Base-by-base conservation (phyloP, 2,797 vertebrate genomes). In the Psittacula derbiana region DNA sequence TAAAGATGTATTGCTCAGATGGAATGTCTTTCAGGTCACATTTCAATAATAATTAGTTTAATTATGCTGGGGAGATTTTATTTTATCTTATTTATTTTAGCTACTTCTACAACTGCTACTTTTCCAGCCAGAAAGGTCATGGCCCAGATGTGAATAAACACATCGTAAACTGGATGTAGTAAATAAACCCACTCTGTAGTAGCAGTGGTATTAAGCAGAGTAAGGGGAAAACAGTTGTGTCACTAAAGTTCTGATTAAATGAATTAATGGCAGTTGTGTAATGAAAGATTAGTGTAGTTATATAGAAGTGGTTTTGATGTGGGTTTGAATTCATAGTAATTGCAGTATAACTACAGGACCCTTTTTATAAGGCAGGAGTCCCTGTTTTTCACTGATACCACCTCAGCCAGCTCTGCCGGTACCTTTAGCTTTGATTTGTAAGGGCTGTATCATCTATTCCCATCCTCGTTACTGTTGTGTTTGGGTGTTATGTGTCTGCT, bases 31-130 rank as follows among this genome's bases (percentile, higher is more conserved):
- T 74, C 17, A 70, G 89, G 90, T 80, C 82, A 3, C 73, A 16
- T 81, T 90, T 96, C 92, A 90, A 72, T 75, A 90, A 90, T 78
- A 60, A 93, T 96, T 83, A 38, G n/a, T 43, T 57, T 82, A 83
- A 86, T 80, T 75, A 90, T 14, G 52, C n/a, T 12, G 21, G 0
- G 21, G 33, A 8, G 10, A 7, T 72, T 94, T 90, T 52, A 73
- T 95, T 92, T 93, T 71, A 43, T 76, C 61, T 70, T 53, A 16
- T 79, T 95, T 75, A 55, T 86, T 86, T 69, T 74, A 69, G 55
- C 44, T 92, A 8, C 25, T 28, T 46, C 55, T 91, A 92, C 69
- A 86, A 86, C 69, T 83, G 89, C 75, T 88, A 13, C 86, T 94
- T 96, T 86, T 83, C 91, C n/a, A 28, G 1, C 20, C 65, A 4